Conservation (phyloP, 2,797 vertebrate species). For the Chromis chromis region DNA sequence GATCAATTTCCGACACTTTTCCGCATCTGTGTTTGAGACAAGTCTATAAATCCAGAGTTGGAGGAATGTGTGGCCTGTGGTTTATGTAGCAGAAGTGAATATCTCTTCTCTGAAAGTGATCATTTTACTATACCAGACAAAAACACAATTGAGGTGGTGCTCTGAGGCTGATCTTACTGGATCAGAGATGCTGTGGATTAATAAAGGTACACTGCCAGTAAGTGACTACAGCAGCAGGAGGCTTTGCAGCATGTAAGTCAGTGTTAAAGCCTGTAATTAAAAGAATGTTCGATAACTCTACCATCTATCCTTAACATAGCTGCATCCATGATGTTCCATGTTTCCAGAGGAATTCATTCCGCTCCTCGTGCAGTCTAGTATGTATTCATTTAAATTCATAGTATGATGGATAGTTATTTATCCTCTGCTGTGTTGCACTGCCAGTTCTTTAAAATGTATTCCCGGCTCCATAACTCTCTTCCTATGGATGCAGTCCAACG, state of each 20-base stretch:
- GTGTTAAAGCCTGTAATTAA: conserved; percentile 31
- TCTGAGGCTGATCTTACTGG: conserved; percentile 2
- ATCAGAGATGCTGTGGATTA: conserved; percentile 16
- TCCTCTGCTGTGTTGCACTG: conserved; percentile 58
- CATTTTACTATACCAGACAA: conserved; percentile 20
- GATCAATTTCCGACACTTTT: conserved; percentile 48
- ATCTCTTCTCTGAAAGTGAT: conserved; percentile 26
- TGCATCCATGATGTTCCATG: conserved; percentile 26
- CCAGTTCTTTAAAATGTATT: conserved; percentile 65
- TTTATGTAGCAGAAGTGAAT: conserved; percentile 39
- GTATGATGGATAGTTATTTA: conserved; percentile 70
- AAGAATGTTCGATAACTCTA: conserved; percentile 27
- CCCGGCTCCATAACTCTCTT: conserved; percentile 69
- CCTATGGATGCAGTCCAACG: conserved; percentile 57
- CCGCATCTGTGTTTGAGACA: conserved; percentile 32
- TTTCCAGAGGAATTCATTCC: conserved; percentile 25
- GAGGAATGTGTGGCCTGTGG: conserved; percentile 30
- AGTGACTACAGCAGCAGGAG: conserved; percentile 17
- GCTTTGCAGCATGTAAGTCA: conserved; percentile 30
- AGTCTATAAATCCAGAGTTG: conserved; percentile 49
- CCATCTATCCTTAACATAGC: conserved; percentile 28
- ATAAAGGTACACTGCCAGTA: not conserved
- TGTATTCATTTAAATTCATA: conserved; percentile 54
- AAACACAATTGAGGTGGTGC: conserved; percentile 16
- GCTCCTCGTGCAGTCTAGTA: conserved; percentile 6